A percentile compares a stretch with the other conserved stretches of the same genome.
Conservation (phyloP, 2,797 vertebrate species). For the Botia kubotai region DNA sequence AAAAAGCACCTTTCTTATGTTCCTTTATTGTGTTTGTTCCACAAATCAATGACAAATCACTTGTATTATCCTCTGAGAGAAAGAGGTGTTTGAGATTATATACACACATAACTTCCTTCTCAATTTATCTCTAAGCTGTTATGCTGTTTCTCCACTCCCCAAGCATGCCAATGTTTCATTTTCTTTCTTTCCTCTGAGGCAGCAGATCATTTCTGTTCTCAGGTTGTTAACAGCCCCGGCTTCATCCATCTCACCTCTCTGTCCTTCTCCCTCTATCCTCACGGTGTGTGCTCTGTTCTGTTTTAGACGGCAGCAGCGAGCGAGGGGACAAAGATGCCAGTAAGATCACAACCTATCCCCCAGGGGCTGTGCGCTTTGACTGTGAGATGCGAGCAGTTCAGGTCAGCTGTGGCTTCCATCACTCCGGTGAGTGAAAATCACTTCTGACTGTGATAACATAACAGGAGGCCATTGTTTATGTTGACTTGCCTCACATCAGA, state of each 20-base stretch:
- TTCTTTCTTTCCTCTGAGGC: conserved; percentile 18
- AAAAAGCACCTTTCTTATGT: background rate
- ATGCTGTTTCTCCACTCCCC: background rate
- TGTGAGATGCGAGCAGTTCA: conserved; percentile 93
- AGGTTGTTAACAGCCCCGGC: conserved; percentile 32
- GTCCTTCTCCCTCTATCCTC: conserved; percentile 51
- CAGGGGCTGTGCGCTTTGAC: conserved; percentile 94
- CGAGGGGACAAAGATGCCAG: conserved; percentile 98
- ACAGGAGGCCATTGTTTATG: conserved; percentile 5
- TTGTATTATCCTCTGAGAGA: conserved; percentile 22
- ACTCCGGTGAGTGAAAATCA: conserved; percentile 85
- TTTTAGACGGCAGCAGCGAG: conserved; percentile 93
- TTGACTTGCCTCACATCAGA: background rate
- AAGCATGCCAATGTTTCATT: conserved; percentile 34
- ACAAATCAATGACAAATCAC: background rate
- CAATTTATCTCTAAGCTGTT: background rate
- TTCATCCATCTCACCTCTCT: conserved; percentile 24
- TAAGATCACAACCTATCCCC: conserved; percentile 98
- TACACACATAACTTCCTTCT: background rate
- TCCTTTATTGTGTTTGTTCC: background rate
- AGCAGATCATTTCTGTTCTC: conserved; percentile 38
- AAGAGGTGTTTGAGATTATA: background rate
- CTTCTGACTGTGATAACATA: background rate
- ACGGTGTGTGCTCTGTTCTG: conserved; percentile 48
- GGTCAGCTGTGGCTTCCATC: conserved; percentile 99